Conservation (phyloP, 1,140 invertebrate species). For the Cherax destructor region DNA sequence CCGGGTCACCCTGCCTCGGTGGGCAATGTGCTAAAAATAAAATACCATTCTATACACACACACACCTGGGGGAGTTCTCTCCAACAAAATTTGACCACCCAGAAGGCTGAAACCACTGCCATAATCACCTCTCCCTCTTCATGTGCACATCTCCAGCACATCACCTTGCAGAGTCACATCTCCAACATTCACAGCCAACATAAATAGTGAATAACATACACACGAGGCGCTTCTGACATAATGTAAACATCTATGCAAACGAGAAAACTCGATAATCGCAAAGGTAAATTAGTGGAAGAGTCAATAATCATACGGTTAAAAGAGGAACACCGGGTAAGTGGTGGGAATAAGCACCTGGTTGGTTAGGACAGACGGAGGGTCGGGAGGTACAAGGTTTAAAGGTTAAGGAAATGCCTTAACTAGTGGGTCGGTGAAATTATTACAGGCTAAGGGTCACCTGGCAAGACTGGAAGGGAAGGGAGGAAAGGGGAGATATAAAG, state of each 20-base stretch:
- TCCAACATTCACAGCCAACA: not conserved
- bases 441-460: not conserved
- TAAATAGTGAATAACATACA: not conserved
- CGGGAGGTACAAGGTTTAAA: not conserved
- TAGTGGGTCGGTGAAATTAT: not conserved
- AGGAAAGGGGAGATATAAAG: not conserved
- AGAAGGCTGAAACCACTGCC: no score
- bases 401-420: not conserved
- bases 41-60: no score
- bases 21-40: no score
- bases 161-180: no score
- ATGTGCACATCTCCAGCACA: no score
- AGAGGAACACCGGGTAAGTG: not conserved
- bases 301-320: constrained; percentile 20
- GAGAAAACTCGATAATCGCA: constrained; percentile 37
- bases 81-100: no score
- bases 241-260: constrained; percentile 26
- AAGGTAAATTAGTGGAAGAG: not conserved
- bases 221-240: not conserved
- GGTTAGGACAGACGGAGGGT: not conserved
- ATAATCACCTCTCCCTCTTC: no score
- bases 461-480: no score
- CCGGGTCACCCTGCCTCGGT: no score
- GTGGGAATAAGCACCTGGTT: not conserved
- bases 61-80: no score